Percentiles rank a stretch among this genome's conserved stretches.
Evolutionary conservation across 2,888 invertebrate genomes (phyloP).

Genomic region (Sceliomorpha sp.): DNA sequence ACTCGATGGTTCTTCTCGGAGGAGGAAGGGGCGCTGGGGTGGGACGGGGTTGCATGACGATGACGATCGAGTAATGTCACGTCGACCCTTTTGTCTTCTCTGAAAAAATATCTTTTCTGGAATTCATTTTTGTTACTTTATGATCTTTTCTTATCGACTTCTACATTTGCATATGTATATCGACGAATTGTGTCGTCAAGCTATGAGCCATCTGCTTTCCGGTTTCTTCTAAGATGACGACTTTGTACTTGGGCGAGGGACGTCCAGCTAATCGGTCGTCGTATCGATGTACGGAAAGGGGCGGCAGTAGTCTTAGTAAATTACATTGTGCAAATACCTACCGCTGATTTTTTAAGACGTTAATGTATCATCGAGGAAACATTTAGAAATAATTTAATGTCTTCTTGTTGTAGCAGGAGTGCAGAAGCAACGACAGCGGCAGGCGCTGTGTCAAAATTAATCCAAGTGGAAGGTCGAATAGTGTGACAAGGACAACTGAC

Average conservation of each 20-base stretch:
- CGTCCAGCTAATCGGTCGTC: too few species aligned
- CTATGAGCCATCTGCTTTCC: too few species aligned
- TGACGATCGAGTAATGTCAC: slow-evolving; percentile 32
- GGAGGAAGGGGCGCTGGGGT: slow-evolving; percentile 5
- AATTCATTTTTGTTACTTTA: too few species aligned
- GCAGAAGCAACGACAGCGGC: slow-evolving; percentile 46
- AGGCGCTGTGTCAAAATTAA: slow-evolving; percentile 47
- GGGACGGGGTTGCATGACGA: slow-evolving; percentile 13
- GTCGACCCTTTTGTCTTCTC: slow-evolving; percentile 17
- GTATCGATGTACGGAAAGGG: slow-evolving; percentile 28
- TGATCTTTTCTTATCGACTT: too few species aligned
- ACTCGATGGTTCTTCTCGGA: slow-evolving; percentile 21
- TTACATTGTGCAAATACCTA: too few species aligned
- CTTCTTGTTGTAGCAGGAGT: slow-evolving; percentile 33
- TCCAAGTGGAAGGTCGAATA: slow-evolving; percentile 29
- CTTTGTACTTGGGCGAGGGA: too few species aligned
- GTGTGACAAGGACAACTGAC: slow-evolving; percentile 22
- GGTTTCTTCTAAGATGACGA: too few species aligned
- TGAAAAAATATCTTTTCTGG: not conserved
- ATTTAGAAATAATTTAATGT: too few species aligned
- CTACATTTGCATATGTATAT: too few species aligned
- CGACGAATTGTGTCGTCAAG: too few species aligned
- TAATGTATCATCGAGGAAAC: too few species aligned
- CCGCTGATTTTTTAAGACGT: too few species aligned
- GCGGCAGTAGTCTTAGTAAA: slow-evolving; percentile 17